Evolutionary conservation across 2,113 vertebrate species (phyloP), one percentile per base, ranked within the genome.

Genomic region (Tragelaphus strepsiceros): DNA sequence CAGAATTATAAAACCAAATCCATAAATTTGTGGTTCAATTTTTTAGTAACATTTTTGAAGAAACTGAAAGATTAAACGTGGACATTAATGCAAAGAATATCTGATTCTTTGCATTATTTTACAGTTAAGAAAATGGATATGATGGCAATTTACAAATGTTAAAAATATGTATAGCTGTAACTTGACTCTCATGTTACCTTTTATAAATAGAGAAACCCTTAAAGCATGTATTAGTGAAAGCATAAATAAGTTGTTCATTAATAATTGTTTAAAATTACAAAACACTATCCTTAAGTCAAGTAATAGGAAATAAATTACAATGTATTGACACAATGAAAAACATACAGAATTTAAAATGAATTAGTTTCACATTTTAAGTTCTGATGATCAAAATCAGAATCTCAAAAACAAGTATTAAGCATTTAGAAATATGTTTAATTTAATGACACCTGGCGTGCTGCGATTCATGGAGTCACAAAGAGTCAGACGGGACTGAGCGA

Each of bases 311-410:
- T 84, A 49, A 83, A 71, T 54, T 59, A 61, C 6, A 82, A 10
- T 43, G 0, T 13, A 22, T 14, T 64, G 17, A 78, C 74, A 30
- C 8, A 61, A 24, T 49, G 30, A 21, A 67, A n/a, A 96, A 3
- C 2, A 56, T 83, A 80, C 0, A 78, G 21, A 94, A 84, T 7
- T 71, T 90, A 56, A 85, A 86, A 39, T 91, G 14, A 96, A 61
- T 88, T 56, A 62, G 4, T 43, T 94, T 17, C 67, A 80, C 67
- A 43, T 39, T 93, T 85, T 78, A 86, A 54, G 26, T 56, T 67
- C 28, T 80, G 26, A 90, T 62, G 78, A 54, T 95, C 30, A 95
- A 86, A 64, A 87, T n/a, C n/a, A n/a, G n/a, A n/a, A n/a, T n/a
- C n/a, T 56, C 56, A 81, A 93, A 93, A 88, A 9, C 26, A 35